phyloP scores from a whole-genome alignment of 2,888 invertebrate genomes.

The Drosophila mettleri region DNA sequence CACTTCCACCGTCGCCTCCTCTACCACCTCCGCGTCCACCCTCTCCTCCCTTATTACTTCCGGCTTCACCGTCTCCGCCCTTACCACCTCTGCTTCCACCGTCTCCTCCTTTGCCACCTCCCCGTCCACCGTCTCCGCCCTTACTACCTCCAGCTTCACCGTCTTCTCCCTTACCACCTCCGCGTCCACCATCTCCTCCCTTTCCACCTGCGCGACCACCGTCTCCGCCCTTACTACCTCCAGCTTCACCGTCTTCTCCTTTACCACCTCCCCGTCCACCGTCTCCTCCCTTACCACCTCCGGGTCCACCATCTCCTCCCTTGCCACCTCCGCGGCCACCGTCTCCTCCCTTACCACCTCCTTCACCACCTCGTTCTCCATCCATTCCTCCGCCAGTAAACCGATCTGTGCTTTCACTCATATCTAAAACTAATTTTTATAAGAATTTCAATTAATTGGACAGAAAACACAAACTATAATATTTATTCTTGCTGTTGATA shows the following conservation, averaged over 20 bases:
- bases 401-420: constrained; percentile 5
- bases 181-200: constrained; percentile 9
- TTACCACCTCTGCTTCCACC: neutral
- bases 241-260: neutral
- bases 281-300: neutral
- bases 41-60: neutral
- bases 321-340: neutral
- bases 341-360: neutral
- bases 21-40: neutral
- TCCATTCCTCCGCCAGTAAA: neutral
- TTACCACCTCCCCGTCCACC: neutral
- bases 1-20: neutral
- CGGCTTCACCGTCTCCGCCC: constrained; percentile 3
- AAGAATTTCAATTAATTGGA: constrained; percentile 13
- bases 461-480: constrained; percentile 18
- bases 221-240: neutral
- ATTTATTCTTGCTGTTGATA: neutral
- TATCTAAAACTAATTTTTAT: constrained; percentile 5
- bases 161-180: neutral
- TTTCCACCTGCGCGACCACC: neutral
- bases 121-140: neutral
- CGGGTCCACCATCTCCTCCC: constrained; percentile 9
- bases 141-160: neutral
- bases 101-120: neutral
- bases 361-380: neutral